phyloP scores from a whole-genome alignment of 1,140 invertebrate species.

The Colletes gigas region DNA sequence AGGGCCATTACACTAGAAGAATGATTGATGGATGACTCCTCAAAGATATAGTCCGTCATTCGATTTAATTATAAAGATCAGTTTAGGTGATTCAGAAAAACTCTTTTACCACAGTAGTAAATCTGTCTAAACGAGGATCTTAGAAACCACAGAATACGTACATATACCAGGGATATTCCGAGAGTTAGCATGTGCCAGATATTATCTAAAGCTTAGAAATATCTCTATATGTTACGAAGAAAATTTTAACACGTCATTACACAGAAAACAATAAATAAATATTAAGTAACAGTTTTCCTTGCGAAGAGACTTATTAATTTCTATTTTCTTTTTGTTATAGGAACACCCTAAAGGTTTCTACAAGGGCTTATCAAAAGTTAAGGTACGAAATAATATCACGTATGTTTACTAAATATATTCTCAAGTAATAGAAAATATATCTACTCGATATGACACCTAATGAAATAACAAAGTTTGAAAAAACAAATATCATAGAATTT shows the following conservation, averaged over 20 bases:
- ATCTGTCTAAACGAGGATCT: slow-evolving; percentile 41
- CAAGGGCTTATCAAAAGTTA: not conserved
- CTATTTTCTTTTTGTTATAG: slow-evolving; percentile 41
- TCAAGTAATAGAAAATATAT: too few relatives aligned
- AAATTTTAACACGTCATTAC: not conserved
- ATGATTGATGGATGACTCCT: too few relatives aligned
- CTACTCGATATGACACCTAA: too few relatives aligned
- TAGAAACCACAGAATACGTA: slow-evolving; percentile 51
- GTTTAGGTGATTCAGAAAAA: too few relatives aligned
- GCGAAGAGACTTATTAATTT: not conserved
- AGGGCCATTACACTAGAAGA: too few relatives aligned
- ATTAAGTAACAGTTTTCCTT: not conserved
- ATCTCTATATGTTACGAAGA: not conserved
- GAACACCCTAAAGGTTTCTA: not conserved
- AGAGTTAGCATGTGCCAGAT: slow-evolving; percentile 14
- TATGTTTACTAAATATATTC: not conserved
- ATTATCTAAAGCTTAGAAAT: slow-evolving; percentile 42
- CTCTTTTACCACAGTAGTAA: slow-evolving; percentile 47
- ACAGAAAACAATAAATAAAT: not conserved
- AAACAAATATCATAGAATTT: too few relatives aligned
- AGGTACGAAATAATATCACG: slow-evolving; percentile 29
- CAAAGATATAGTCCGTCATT: too few relatives aligned
- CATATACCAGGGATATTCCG: slow-evolving; percentile 40
- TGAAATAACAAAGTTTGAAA: too few relatives aligned
- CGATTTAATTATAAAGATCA: too few relatives aligned